These are phyloP conservation scores for Diarsia rubi DNA, from an alignment of 2,888 invertebrate species.

Conservation along the genomic window DNA sequence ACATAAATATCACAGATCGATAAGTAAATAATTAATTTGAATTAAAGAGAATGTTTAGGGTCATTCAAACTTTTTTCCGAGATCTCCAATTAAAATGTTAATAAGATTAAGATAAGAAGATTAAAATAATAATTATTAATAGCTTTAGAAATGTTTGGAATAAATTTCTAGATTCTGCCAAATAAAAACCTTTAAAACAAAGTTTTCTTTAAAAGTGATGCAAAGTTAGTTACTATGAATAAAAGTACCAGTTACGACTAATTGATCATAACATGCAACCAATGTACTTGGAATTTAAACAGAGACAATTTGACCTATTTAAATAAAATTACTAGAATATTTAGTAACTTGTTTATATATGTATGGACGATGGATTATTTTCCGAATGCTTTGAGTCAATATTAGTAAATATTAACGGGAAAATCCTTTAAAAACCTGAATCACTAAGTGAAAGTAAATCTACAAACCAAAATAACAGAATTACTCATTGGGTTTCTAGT, in stretches of 20 bases:
- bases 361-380: background rate
- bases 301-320: slow-evolving; percentile 24
- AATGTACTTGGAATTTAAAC: slow-evolving; percentile 19
- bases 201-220: slow-evolving; percentile 9
- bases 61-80: slow-evolving; percentile 37
- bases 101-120: slow-evolving; percentile 44
- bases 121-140: slow-evolving; percentile 28
- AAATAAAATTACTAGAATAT: slow-evolving; percentile 32
- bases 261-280: slow-evolving; percentile 34
- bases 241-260: slow-evolving; percentile 18
- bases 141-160: slow-evolving; percentile 33
- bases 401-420: slow-evolving; percentile 38
- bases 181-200: background rate
- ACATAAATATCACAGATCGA: slow-evolving; percentile 18
- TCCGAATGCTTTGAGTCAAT: slow-evolving; percentile 11
- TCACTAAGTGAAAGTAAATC: slow-evolving; percentile 63
- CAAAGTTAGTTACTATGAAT: slow-evolving; percentile 27
- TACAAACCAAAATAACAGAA: slow-evolving; percentile 46
- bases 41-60: slow-evolving; percentile 31
- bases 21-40: slow-evolving; percentile 34
- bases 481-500: slow-evolving; percentile 70
- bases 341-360: slow-evolving; percentile 19
- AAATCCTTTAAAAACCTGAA: slow-evolving; percentile 47
- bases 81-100: slow-evolving; percentile 46
- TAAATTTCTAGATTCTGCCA: slow-evolving; percentile 18